Conservation (phyloP, 64 coral and sea anemone genomes). For the Acropora yongei region DNA sequence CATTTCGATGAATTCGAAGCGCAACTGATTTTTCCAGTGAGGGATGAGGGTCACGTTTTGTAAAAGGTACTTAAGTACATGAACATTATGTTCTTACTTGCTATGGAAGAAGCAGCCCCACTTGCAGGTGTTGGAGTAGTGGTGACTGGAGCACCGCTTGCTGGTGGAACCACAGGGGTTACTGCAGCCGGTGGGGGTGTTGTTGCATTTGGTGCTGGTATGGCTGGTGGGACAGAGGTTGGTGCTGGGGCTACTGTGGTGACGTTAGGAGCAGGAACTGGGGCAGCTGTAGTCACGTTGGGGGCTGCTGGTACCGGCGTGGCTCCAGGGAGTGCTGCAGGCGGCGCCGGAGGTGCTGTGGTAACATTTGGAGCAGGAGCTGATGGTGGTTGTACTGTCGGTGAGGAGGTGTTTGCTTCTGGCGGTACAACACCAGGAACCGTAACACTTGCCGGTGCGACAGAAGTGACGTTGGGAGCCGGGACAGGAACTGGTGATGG, state of each 20-base stretch:
- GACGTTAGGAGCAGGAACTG: neutral
- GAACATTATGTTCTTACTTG: neutral
- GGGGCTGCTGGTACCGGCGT: neutral
- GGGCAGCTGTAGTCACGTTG: neutral
- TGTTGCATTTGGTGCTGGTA: neutral
- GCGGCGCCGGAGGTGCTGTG: neutral
- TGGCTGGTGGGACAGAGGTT: neutral
- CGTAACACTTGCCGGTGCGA: neutral
- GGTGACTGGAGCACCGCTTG: neutral
- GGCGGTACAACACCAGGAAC: constrained; percentile 6
- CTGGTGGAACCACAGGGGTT: neutral
- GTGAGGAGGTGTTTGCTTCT: neutral
- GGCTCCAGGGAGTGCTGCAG: neutral
- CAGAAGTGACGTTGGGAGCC: neutral
- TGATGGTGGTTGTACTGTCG: neutral
- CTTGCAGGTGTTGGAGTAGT: neutral
- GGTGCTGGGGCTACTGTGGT: neutral
- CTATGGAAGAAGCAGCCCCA: neutral
- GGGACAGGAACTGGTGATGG: neutral
- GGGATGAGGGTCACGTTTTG: too few species aligned
- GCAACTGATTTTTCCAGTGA: too few species aligned
- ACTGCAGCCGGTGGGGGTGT: neutral
- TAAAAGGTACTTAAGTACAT: too few species aligned
- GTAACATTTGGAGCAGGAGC: neutral
- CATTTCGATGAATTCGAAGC: too few species aligned